These are phyloP conservation scores for Cataglyphis hispanica DNA, from an alignment of 1,140 invertebrate species.

Conservation along the genomic window DNA sequence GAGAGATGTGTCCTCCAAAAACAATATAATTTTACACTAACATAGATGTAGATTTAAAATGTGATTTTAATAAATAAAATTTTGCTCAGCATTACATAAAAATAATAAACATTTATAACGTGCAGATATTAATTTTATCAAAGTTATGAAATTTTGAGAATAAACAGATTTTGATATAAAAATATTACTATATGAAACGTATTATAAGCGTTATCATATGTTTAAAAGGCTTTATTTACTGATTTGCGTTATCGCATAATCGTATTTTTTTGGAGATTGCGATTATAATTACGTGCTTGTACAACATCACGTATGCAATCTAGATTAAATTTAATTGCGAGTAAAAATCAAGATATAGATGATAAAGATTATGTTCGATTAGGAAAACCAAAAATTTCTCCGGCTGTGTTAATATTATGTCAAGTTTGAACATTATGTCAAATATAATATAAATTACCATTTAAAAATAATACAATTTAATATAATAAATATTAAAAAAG, in stretches of 20 bases:
- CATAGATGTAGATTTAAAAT: too few species aligned
- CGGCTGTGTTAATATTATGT: not conserved
- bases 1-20: too few species aligned
- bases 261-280: not conserved
- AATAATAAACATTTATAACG: not conserved
- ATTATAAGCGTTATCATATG: not conserved
- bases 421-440: not conserved
- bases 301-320: not conserved
- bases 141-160: not conserved
- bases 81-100: not conserved
- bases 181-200: not conserved
- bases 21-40: too few species aligned
- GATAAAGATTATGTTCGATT: constrained; percentile 8
- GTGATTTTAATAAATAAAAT: not conserved
- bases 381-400: not conserved
- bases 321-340: not conserved
- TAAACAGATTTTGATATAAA: not conserved
- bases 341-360: not conserved
- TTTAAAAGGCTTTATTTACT: not conserved
- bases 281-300: not conserved
- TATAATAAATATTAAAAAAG: not conserved
- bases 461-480: not conserved
- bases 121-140: not conserved
- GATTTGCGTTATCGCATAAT: constrained; percentile 4
- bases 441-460: not conserved